phyloP scores from a whole-genome alignment of 2,113 vertebrate species.

The Eudyptes chrysolophus region DNA sequence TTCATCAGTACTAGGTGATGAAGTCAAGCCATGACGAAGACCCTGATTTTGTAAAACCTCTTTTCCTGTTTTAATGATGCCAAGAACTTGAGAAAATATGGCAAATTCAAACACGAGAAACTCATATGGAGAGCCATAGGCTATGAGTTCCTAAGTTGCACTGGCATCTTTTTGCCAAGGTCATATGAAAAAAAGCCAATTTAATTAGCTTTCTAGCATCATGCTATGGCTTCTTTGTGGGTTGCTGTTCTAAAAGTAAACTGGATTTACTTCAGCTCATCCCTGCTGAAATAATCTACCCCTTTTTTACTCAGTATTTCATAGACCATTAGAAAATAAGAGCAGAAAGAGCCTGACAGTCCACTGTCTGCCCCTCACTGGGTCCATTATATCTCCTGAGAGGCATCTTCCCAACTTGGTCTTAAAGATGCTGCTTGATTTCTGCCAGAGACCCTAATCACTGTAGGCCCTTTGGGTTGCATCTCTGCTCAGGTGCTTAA shows the following conservation, averaged over 20 bases:
- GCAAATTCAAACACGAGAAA: not conserved
- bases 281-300: not conserved
- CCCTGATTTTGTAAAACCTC: not conserved
- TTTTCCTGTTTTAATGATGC: not conserved
- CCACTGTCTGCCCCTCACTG: not conserved
- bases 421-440: not conserved
- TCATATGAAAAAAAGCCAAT: not conserved
- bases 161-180: not conserved
- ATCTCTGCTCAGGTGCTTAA: not conserved
- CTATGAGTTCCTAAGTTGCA: not conserved
- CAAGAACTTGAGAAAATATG: not conserved
- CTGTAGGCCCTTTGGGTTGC: not conserved
- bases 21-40: not conserved
- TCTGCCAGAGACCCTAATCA: not conserved
- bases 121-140: not conserved
- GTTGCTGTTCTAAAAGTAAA: not conserved
- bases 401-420: not conserved
- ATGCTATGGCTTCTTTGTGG: not conserved
- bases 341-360: not conserved
- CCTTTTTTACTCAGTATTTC: not conserved
- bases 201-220: not conserved
- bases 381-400: not conserved
- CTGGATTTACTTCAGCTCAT: not conserved
- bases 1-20: not conserved
- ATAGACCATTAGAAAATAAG: not conserved